Evolutionary conservation across 2,888 invertebrate genomes (phyloP).

Genomic region (Cremastinae sp.): DNA sequence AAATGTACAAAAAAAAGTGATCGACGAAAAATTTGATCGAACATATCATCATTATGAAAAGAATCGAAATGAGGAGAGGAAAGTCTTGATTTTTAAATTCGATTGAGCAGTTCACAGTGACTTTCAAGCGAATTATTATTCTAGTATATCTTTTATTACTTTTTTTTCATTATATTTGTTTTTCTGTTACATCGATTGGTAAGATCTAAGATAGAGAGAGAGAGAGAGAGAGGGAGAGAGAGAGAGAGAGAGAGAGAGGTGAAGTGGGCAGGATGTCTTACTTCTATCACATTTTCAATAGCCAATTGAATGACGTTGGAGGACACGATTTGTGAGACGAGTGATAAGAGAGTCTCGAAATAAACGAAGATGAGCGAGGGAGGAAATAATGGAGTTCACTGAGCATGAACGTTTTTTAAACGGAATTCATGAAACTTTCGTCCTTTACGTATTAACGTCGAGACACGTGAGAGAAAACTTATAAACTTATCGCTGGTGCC

Average conservation of each 20-base stretch:
- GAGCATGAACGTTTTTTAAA: slow-evolving; percentile 1
- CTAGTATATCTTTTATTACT: slow-evolving; percentile 49
- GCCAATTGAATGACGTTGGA: slow-evolving; percentile 60
- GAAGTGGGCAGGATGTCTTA: slow-evolving; percentile 52
- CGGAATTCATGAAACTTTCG: slow-evolving; percentile 28
- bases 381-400: background rate
- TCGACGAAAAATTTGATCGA: background rate
- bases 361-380: background rate
- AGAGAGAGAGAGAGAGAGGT: slow-evolving; percentile 15
- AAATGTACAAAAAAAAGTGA: background rate
- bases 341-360: background rate
- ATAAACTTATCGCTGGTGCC: slow-evolving; percentile 49
- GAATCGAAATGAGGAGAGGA: background rate
- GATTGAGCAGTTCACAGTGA: slow-evolving; percentile 69
- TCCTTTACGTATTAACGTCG: slow-evolving; percentile 43
- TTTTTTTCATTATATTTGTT: slow-evolving; percentile 31
- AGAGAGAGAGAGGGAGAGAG: slow-evolving; percentile 14
- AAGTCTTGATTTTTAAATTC: slow-evolving; percentile 36
- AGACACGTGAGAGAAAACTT: slow-evolving; percentile 52
- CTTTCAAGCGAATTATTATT: slow-evolving; percentile 65
- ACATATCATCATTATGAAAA: background rate
- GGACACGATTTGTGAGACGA: slow-evolving; percentile 19
- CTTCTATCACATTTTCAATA: slow-evolving; percentile 64
- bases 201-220: slow-evolving; percentile 54
- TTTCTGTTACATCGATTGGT: slow-evolving; percentile 68